These are phyloP conservation scores for Bathynomus jamesi DNA, from an alignment of 1,140 invertebrate genomes.

Conservation along the genomic window DNA sequence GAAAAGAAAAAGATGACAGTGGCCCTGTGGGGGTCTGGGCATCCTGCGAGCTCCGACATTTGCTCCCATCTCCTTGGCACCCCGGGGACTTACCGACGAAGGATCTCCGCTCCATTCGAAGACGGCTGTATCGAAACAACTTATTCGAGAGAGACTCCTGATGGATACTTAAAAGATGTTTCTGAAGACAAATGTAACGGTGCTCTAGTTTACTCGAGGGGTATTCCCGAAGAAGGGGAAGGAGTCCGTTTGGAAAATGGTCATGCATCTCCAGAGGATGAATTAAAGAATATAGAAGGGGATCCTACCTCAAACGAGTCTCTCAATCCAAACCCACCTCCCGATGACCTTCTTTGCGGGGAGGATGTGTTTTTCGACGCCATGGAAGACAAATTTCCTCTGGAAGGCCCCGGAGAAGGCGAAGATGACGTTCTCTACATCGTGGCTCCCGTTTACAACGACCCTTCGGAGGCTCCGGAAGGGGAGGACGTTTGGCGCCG, in stretches of 20 bases:
- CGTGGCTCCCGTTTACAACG: not conserved
- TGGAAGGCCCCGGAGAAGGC: not conserved
- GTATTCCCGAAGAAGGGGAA: not conserved
- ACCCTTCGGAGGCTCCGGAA: not conserved
- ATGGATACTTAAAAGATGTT: not conserved
- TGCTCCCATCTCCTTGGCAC: constrained; percentile 15
- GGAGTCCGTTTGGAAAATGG: not conserved
- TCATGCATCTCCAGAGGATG: too few species aligned
- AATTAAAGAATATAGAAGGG: not conserved
- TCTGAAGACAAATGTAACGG: too few species aligned
- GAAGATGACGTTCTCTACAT: not conserved
- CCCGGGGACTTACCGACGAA: constrained; percentile 18
- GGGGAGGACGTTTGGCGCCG: not conserved
- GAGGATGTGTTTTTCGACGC: not conserved
- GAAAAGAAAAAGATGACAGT: constrained; percentile 19
- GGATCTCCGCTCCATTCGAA: constrained; percentile 9
- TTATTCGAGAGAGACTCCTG: not conserved
- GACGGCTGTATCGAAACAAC: not conserved
- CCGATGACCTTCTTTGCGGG: not conserved
- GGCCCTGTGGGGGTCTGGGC: constrained; percentile 12
- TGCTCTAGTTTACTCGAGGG: too few species aligned
- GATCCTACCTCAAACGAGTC: not conserved
- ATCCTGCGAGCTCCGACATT: constrained; percentile 8
- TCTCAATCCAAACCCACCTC: not conserved
- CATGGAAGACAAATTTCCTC: not conserved